Percentiles rank a stretch among this genome's conserved stretches.
These are phyloP conservation scores for Potorous gilbertii DNA, from an alignment of 2,797 vertebrate genomes.

Conservation along the genomic window DNA sequence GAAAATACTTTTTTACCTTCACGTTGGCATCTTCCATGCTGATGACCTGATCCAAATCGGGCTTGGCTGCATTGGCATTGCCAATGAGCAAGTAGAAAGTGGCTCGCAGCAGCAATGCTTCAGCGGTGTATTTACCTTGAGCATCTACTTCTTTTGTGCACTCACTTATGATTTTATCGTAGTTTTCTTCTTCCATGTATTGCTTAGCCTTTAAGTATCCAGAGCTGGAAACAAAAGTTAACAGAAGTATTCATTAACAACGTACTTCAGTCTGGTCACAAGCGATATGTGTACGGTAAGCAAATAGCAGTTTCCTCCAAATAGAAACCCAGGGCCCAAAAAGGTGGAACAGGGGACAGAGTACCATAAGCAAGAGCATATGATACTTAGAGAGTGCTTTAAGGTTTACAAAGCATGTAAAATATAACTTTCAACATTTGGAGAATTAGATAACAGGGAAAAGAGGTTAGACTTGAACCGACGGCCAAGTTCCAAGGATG, in stretches of 20 bases:
- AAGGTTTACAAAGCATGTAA: too few species aligned
- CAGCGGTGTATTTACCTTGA: slow-evolving; percentile 92
- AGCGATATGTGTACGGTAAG: not conserved
- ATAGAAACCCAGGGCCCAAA: not conserved
- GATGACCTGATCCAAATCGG: slow-evolving; percentile 96
- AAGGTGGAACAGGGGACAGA: too few species aligned
- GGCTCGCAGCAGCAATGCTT: slow-evolving; percentile 95
- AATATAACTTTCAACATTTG: too few species aligned
- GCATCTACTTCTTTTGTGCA: slow-evolving; percentile 98
- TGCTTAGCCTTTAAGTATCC: slow-evolving; percentile 98
- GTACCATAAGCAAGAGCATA: not conserved
- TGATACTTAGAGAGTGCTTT: too few species aligned
- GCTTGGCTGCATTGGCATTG: slow-evolving; percentile 94
- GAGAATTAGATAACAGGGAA: too few species aligned
- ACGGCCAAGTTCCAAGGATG: too few species aligned
- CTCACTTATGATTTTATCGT: slow-evolving; percentile 99
- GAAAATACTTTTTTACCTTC: slow-evolving; percentile 87
- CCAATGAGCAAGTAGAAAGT: slow-evolving; percentile 99
- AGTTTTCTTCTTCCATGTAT: slow-evolving; percentile 99
- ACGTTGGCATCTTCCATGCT: slow-evolving; percentile 95
- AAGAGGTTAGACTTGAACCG: too few species aligned
- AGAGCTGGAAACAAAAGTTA: slow-evolving; percentile 87
- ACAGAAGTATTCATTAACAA: slow-evolving; percentile 44
- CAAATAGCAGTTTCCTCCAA: not conserved
- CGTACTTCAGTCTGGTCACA: slow-evolving; percentile 24